phyloP scores from a whole-genome alignment of 2,888 invertebrate genomes.

The Chironomus tentans region DNA sequence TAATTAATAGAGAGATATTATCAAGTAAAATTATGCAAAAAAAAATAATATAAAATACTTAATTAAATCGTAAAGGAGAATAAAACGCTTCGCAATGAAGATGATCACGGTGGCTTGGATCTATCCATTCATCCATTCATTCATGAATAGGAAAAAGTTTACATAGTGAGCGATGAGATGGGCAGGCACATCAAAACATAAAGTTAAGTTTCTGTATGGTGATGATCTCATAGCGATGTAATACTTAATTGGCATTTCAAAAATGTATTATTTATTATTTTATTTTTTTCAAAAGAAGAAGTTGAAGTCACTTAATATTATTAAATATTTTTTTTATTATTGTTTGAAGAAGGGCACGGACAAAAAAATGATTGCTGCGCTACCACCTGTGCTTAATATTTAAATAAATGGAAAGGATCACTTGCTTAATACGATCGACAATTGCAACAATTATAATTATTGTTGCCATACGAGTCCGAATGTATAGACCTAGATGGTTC shows the following conservation, averaged over 20 bases:
- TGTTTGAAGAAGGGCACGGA: neutral
- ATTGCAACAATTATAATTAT: constrained; percentile 24
- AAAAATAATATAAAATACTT: neutral
- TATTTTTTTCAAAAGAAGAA: no score
- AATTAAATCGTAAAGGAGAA: neutral
- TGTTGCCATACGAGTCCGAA: constrained; percentile 25
- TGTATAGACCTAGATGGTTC: constrained; percentile 20
- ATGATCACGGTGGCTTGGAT: neutral
- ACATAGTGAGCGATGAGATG: neutral
- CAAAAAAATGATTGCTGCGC: neutral
- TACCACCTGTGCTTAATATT: neutral
- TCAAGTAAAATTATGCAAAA: neutral
- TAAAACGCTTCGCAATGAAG: neutral
- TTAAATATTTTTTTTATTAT: neutral
- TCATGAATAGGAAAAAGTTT: neutral
- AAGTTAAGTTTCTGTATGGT: neutral
- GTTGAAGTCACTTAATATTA: no score
- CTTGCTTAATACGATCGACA: constrained; percentile 24
- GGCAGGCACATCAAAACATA: no score
- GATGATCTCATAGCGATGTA: constrained; percentile 20
- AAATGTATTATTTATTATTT: no score
- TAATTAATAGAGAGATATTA: neutral
- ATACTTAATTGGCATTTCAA: constrained; percentile 24
- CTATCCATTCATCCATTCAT: neutral
- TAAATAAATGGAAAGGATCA: neutral